phyloP scores from a whole-genome alignment of 2,113 vertebrate species.

The Progne subis region DNA sequence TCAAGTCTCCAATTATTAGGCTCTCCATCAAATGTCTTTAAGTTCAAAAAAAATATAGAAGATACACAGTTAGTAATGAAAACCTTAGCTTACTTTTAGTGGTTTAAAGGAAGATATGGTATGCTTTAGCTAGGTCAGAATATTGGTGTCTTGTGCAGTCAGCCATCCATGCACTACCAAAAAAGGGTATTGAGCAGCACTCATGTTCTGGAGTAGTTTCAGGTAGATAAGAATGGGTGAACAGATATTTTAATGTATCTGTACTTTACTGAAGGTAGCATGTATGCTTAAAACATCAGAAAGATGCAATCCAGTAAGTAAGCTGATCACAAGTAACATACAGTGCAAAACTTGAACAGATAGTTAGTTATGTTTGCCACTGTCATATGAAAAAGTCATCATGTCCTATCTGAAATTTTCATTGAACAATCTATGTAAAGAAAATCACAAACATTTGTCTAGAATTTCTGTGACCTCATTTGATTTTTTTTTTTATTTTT shows the following conservation, averaged over 20 bases:
- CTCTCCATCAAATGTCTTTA: not conserved
- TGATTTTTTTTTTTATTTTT: not conserved
- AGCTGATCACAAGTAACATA: not conserved
- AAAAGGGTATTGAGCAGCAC: not conserved
- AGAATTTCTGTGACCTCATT: not conserved
- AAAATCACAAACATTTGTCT: not conserved
- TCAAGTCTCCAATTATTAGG: not conserved
- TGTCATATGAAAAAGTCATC: not conserved
- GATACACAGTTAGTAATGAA: not conserved
- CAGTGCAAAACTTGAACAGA: not conserved
- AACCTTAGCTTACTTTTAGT: not conserved
- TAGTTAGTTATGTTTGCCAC: not conserved
- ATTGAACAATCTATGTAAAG: not conserved
- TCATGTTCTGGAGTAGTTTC: not conserved
- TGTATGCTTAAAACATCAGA: not conserved
- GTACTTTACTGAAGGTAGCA: not conserved
- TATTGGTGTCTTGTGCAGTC: not conserved
- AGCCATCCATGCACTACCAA: not conserved
- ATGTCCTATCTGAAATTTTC: not conserved
- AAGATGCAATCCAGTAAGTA: not conserved
- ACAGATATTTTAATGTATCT: not conserved
- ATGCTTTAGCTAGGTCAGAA: not conserved
- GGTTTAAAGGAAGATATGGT: not conserved
- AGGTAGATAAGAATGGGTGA: not conserved
- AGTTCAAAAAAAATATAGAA: not conserved